phyloP scores from a whole-genome alignment of 2,888 invertebrate genomes.

The Eupithecia dodoneata region DNA sequence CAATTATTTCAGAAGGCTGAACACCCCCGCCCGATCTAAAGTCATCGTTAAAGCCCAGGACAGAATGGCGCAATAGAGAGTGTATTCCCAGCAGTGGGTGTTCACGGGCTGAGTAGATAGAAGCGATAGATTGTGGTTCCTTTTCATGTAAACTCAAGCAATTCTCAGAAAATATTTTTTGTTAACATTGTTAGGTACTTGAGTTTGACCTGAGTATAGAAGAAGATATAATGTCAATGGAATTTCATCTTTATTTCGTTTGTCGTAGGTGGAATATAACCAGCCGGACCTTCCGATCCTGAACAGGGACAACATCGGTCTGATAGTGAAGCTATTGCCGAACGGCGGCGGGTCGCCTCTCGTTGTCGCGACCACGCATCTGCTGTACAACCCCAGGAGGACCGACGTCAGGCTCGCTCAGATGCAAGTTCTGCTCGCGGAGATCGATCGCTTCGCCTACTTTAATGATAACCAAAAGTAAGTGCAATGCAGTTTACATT shows the following conservation, averaged over 20 bases:
- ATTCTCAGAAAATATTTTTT: too few species aligned
- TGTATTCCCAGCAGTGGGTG: too few species aligned
- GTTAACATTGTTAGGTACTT: neutral
- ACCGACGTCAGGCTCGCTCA: slow-evolving; percentile 96
- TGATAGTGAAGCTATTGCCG: slow-evolving; percentile 89
- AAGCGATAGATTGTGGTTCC: too few species aligned
- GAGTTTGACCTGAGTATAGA: neutral
- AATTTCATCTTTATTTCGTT: neutral
- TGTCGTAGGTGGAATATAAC: slow-evolving; percentile 84
- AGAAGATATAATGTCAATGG: neutral
- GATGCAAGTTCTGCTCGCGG: slow-evolving; percentile 91
- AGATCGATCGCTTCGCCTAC: slow-evolving; percentile 91
- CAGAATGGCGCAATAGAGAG: too few species aligned
- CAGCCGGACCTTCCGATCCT: slow-evolving; percentile 86
- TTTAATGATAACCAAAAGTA: slow-evolving; percentile 59
- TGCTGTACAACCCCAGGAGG: slow-evolving; percentile 95
- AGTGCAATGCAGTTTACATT: slow-evolving; percentile 39
- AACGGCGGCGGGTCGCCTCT: slow-evolving; percentile 77
- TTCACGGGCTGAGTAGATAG: too few species aligned
- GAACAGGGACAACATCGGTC: slow-evolving; percentile 94
- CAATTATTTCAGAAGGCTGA: too few species aligned
- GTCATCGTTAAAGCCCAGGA: too few species aligned
- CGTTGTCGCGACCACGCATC: slow-evolving; percentile 96
- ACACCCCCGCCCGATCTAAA: too few species aligned
- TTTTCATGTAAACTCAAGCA: too few species aligned